Conservation (phyloP, 30 jellyfish, hydroid and myxozoan genomes). For the Turritopsis rubra region DNA sequence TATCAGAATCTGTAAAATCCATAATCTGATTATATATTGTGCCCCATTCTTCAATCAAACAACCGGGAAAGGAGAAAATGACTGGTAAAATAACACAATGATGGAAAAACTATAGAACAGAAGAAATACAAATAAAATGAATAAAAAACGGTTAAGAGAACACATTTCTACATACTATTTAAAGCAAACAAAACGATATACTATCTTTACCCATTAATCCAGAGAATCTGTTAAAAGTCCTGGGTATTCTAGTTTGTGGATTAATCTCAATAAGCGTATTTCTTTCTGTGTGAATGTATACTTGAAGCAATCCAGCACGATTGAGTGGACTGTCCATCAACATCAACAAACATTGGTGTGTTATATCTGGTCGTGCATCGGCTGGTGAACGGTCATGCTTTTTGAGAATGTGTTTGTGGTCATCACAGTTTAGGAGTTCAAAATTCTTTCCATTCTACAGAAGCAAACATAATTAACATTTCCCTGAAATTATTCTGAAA, state of each 20-base stretch:
- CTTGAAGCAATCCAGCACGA: slow-evolving; percentile 95
- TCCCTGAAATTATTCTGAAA: neutral
- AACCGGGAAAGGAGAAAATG: no score
- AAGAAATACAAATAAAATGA: no score
- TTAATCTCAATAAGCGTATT: slow-evolving; percentile 83
- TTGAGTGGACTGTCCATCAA: slow-evolving; percentile 92
- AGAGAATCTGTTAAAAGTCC: slow-evolving; percentile 84
- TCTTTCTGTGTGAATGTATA: slow-evolving; percentile 80
- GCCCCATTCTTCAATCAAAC: no score
- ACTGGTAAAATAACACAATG: no score
- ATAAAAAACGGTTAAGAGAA: no score
- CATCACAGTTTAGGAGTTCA: slow-evolving; percentile 86
- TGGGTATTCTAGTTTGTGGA: slow-evolving; percentile 95
- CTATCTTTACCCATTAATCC: slow-evolving; percentile 92
- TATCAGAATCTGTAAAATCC: no score
- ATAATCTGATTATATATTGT: no score
- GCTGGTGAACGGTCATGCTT: slow-evolving; percentile 70
- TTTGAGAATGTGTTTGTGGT: slow-evolving; percentile 67
- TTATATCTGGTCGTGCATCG: slow-evolving; percentile 78
- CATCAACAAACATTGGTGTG: slow-evolving; percentile 92
- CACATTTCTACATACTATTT: no score
- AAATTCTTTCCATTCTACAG: slow-evolving; percentile 74
- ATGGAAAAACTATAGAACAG: no score
- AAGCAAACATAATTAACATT: neutral
- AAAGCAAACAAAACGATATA: no score